Conservation (phyloP, 2,888 invertebrate species). For the Coleophora deauratella region DNA sequence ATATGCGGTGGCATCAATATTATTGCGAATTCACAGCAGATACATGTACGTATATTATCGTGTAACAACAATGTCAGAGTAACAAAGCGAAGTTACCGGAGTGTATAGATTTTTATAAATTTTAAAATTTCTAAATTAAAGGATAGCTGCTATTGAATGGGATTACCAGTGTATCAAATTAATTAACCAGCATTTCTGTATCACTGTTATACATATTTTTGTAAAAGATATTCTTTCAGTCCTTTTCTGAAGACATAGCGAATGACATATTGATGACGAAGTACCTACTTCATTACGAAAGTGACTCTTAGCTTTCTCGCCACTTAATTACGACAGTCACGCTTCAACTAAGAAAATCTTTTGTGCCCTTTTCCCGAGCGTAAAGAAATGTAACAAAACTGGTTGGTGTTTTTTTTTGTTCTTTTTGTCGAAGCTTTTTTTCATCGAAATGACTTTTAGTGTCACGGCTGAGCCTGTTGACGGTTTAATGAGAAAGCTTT, state of each 20-base stretch:
- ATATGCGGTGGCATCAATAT: constrained; percentile 45
- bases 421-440: constrained; percentile 35
- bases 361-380: constrained; percentile 65
- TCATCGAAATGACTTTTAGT: constrained; percentile 64
- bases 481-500: constrained; percentile 71
- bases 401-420: constrained; percentile 28
- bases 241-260: not conserved
- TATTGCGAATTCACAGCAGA: constrained; percentile 19
- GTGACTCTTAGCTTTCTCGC: constrained; percentile 21
- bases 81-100: too few species aligned
- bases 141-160: too few species aligned
- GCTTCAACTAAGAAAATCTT: constrained; percentile 68
- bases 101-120: too few species aligned
- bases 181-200: too few species aligned
- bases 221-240: too few species aligned
- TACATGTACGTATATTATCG: too few species aligned
- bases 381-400: constrained; percentile 65
- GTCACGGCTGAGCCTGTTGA: constrained; percentile 62
- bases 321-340: constrained; percentile 70
- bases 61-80: too few species aligned
- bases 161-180: too few species aligned
- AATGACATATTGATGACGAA: constrained; percentile 11
- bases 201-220: too few species aligned
- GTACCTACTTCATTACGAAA: constrained; percentile 8
- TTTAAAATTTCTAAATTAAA: too few species aligned